Percentiles rank a stretch among this genome's conserved stretches.
phyloP scores from a whole-genome alignment of 2,113 vertebrate genomes.

The Gasterosteus nipponicus region DNA sequence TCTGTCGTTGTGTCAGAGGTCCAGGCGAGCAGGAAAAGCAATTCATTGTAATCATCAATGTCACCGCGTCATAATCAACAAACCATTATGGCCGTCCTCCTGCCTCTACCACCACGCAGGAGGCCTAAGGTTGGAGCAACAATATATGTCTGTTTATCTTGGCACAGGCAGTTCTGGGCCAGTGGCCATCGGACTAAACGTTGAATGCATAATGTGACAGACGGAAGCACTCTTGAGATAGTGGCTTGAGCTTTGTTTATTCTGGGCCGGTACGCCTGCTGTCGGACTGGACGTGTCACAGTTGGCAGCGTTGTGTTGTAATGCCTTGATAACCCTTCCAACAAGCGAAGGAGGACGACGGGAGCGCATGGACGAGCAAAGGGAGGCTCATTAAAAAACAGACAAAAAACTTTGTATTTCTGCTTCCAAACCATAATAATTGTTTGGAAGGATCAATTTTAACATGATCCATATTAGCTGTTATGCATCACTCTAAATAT shows the following conservation, averaged over 20 bases:
- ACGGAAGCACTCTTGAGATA: constrained; percentile 17
- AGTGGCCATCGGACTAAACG: constrained; percentile 26
- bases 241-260: constrained; percentile 42
- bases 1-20: constrained; percentile 4
- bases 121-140: constrained; percentile 14
- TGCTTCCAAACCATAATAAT: neutral
- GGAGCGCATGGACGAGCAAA: neutral
- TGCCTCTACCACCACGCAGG: neutral
- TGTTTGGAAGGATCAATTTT: neutral
- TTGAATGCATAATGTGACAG: constrained; percentile 34
- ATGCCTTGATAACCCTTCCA: constrained; percentile 17
- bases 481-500: neutral
- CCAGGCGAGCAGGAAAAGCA: constrained; percentile 14
- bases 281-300: constrained; percentile 32
- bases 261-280: constrained; percentile 22
- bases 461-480: neutral
- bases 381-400: neutral
- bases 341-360: constrained; percentile 20
- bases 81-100: constrained; percentile 16
- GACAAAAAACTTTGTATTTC: neutral
- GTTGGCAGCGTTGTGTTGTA: constrained; percentile 14
- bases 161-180: constrained; percentile 38
- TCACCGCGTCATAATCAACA: constrained; percentile 25
- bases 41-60: constrained; percentile 22
- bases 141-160: constrained; percentile 39